Base-by-base conservation (phyloP, 2,888 invertebrate species). In the Coelogynopora nodosa region DNA sequence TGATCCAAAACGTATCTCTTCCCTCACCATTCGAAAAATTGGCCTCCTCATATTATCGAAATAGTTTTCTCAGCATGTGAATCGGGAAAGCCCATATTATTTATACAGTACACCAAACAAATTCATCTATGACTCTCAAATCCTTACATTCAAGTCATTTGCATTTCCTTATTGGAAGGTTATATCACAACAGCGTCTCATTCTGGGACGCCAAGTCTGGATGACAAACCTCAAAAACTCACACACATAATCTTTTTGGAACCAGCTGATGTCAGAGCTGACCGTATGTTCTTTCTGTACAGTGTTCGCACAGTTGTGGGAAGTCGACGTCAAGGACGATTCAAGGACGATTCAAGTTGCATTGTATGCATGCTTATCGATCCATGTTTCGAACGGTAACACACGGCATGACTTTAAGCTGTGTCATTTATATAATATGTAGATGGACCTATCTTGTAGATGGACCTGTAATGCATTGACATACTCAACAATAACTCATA, bases 341-440 rank as follows among this genome's bases (percentile, higher is more conserved):
- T 31, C 31, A 82, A 82, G 26, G n/a, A n/a, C n/a, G 27, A 23
- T 82, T 29, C 2, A 27, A 23, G 28, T 5, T 82, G 82, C 30
- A 2, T 10, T 30, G 82, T 82, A 27, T 2, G 27, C 10, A 27
- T 82, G 23, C 23, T 23, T 82, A 30, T 30, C 30, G 2, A 82
- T 82, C 82, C 82, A 82, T 82, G 82, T 27, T 82, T 82, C 18
- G n/a, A 82, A 82, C 29, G 29, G 31, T 82, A 82, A 2, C 82
- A 82, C 82, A 82, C 82, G 1, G 2, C n/a, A 31, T 2, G 82
- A 82, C 82, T 28, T 82, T 30, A 30, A 82, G 31, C 31, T 82
- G 82, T 27, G 23, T 82, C 29, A 27, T 13, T 82, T 28, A 82
- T 74, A 23, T 49, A 13, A 13, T 74, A 74, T 74, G 74, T 74